Conservation (phyloP, 2,888 invertebrate species). For the Hoplodrina ambigua region DNA sequence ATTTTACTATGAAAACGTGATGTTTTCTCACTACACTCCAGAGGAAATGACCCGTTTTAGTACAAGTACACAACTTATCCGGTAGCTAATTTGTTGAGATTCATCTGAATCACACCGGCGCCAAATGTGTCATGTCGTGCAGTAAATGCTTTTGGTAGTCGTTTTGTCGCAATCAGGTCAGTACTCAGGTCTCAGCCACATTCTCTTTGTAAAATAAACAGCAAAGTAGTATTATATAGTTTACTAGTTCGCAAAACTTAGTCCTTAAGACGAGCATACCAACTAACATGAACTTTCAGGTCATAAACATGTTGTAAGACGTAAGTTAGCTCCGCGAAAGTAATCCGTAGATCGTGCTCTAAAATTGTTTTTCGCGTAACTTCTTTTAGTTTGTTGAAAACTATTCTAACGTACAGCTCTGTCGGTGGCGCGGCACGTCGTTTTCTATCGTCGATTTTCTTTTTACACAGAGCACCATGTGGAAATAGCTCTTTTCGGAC, state of each 20-base stretch:
- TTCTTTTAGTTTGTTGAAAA: conserved; percentile 66
- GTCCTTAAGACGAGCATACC: conserved; percentile 31
- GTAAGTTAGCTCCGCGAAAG: conserved; percentile 50
- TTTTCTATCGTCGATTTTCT: conserved; percentile 73
- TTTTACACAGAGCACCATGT: conserved; percentile 70
- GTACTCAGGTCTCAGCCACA: too few species aligned
- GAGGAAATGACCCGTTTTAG: conserved; percentile 58
- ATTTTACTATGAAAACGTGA: conserved; percentile 77
- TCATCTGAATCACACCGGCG: conserved; percentile 17
- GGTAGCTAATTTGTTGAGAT: conserved; percentile 49
- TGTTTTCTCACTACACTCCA: conserved; percentile 65
- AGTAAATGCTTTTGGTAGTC: conserved; percentile 1
- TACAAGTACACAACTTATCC: conserved; percentile 36
- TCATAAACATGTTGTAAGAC: conserved; percentile 47
- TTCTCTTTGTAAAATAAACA: conserved; percentile 18
- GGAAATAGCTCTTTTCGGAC: conserved; percentile 80
- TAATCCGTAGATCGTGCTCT: conserved; percentile 56
- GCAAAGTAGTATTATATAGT: conserved; percentile 9
- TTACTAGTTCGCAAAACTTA: conserved; percentile 40
- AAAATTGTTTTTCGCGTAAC: conserved; percentile 65
- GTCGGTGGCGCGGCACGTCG: conserved; percentile 55
- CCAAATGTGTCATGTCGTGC: conserved; percentile 12
- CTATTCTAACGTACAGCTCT: conserved; percentile 52
- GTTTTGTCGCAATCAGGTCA: background rate
- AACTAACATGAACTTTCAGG: conserved; percentile 46